These are phyloP conservation scores for Balaenoptera acutorostrata DNA, from an alignment of 2,113 vertebrate genomes.

Conservation along the genomic window DNA sequence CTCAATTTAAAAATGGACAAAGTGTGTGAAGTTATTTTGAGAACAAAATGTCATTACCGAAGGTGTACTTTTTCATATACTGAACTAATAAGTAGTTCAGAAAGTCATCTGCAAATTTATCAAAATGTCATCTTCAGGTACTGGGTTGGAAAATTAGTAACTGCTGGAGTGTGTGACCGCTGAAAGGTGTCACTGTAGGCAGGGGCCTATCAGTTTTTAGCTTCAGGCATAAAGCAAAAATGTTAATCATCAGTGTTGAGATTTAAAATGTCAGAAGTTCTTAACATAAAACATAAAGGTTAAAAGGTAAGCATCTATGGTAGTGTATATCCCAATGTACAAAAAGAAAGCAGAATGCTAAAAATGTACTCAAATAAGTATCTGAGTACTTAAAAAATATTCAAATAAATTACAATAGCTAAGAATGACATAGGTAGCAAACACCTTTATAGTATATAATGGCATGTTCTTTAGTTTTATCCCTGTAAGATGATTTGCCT, in stretches of 20 bases:
- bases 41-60: slow-evolving; percentile 63
- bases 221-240: slow-evolving; percentile 77
- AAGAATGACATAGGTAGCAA: not conserved
- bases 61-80: slow-evolving; percentile 63
- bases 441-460: not conserved
- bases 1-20: slow-evolving; percentile 66
- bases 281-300: slow-evolving; percentile 71
- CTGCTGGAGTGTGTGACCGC: slow-evolving; percentile 76
- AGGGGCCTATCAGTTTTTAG: slow-evolving; percentile 73
- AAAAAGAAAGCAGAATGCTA: not conserved
- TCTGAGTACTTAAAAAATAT: not conserved
- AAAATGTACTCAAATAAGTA: not conserved
- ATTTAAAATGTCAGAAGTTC: slow-evolving; percentile 78
- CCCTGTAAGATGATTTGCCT: not conserved
- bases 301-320: slow-evolving; percentile 57
- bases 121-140: slow-evolving; percentile 80
- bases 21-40: slow-evolving; percentile 63
- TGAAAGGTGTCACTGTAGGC: slow-evolving; percentile 75
- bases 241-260: slow-evolving; percentile 76
- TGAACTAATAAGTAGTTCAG: slow-evolving; percentile 76
- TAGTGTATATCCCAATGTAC: slow-evolving; percentile 49
- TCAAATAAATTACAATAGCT: not conserved
- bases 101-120: slow-evolving; percentile 78
- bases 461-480: not conserved
- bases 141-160: slow-evolving; percentile 82